phyloP scores from a whole-genome alignment of 2,113 vertebrate genomes.

The Barnardius zonarius region DNA sequence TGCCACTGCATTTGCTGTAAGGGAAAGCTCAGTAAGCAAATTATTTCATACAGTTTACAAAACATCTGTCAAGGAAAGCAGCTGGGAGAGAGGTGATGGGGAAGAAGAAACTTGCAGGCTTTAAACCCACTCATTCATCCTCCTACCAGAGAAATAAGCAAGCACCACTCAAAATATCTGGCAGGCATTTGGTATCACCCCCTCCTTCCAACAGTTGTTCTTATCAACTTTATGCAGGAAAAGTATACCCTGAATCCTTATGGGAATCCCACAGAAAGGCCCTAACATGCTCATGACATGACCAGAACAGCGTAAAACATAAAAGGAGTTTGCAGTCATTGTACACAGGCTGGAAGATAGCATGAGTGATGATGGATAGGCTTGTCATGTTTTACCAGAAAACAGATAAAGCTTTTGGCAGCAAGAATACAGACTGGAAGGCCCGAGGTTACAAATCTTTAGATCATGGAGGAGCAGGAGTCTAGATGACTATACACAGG shows the following conservation, averaged over 20 bases:
- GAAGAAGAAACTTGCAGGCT: background rate
- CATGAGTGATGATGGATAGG: accelerated
- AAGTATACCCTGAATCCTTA: background rate
- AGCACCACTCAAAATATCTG: background rate
- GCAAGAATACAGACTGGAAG: background rate
- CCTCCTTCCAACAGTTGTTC: background rate
- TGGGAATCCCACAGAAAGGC: background rate
- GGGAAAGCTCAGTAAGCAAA: background rate
- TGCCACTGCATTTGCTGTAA: background rate
- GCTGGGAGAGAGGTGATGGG: background rate
- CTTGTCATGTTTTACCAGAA: background rate
- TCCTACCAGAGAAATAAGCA: background rate
- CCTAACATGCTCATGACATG: background rate
- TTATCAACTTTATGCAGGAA: background rate
- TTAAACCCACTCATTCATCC: background rate
- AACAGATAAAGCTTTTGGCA: background rate
- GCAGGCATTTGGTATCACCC: background rate
- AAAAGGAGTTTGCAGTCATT: background rate
- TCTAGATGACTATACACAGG: background rate
- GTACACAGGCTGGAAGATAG: background rate
- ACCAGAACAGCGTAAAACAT: background rate
- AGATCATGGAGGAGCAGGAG: background rate
- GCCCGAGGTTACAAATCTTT: background rate
- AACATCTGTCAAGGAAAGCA: background rate
- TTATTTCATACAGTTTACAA: background rate